These are phyloP conservation scores for Resseliella maxima DNA, from an alignment of 2,888 invertebrate species.

Conservation along the genomic window DNA sequence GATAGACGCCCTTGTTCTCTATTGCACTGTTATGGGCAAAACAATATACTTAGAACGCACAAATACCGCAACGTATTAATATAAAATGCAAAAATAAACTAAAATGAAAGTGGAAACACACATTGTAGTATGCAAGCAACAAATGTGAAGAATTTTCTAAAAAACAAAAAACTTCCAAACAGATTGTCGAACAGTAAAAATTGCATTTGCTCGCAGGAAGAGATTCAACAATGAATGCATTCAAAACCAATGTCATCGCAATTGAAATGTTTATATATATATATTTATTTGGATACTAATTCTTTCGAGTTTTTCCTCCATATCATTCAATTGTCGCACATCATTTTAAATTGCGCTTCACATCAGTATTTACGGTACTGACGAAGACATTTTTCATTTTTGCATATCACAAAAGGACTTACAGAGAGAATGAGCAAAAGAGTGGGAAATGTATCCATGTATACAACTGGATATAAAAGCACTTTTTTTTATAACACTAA, in stretches of 20 bases:
- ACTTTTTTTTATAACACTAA: background rate
- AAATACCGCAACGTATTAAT: background rate
- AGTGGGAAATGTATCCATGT: background rate
- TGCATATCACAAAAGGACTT: background rate
- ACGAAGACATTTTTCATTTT: background rate
- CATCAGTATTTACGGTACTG: background rate
- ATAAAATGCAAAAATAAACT: background rate
- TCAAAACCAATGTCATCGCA: slow-evolving; percentile 3
- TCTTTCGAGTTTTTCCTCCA: background rate
- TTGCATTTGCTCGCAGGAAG: background rate
- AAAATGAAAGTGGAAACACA: background rate
- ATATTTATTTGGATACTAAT: slow-evolving; percentile 10
- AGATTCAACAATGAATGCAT: background rate
- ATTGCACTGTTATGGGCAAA: background rate
- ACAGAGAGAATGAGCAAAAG: background rate
- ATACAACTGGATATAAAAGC: background rate
- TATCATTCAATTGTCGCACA: background rate
- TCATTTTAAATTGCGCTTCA: slow-evolving; percentile 32
- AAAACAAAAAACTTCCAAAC: no score
- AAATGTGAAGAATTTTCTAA: no score
- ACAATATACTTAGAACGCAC: background rate
- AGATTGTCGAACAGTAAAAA: background rate
- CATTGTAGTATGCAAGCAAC: no score
- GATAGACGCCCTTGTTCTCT: slow-evolving; percentile 17
- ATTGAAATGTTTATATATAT: background rate